phyloP scores from a whole-genome alignment of 2,888 invertebrate genomes.

The Ommatoiulus sabulosus region DNA sequence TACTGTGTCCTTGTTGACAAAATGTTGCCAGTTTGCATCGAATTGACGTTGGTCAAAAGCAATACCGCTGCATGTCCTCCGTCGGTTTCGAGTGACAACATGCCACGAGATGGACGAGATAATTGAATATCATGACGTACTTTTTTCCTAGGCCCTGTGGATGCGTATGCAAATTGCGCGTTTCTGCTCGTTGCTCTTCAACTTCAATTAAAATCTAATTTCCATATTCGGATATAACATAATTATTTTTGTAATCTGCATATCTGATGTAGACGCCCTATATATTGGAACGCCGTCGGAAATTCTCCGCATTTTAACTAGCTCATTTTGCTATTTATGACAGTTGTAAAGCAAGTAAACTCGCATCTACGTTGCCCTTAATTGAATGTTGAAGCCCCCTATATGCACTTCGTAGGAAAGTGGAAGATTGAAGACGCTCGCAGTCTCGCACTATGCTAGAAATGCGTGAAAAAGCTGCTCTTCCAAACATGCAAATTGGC shows the following conservation, averaged over 20 bases:
- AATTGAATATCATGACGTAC: neutral
- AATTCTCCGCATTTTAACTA: slow-evolving; percentile 38
- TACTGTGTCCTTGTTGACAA: neutral
- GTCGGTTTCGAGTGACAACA: neutral
- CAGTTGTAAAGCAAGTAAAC: slow-evolving; percentile 21
- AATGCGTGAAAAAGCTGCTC: slow-evolving; percentile 16
- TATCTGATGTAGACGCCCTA: slow-evolving; percentile 33
- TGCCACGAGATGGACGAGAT: neutral
- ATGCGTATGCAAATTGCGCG: neutral
- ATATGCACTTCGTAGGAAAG: neutral
- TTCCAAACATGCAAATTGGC: neutral
- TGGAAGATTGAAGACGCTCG: neutral
- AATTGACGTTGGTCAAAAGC: neutral
- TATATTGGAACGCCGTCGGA: neutral
- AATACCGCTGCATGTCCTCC: neutral
- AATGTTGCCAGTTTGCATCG: neutral
- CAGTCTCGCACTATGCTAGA: neutral
- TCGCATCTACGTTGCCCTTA: neutral
- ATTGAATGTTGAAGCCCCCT: slow-evolving; percentile 25
- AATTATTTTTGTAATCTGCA: slow-evolving; percentile 43
- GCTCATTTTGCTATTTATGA: slow-evolving; percentile 36
- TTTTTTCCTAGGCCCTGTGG: neutral
- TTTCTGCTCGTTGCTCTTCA: slow-evolving; percentile 16
- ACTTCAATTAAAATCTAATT: slow-evolving; percentile 39
- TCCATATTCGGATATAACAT: slow-evolving; percentile 36